These are phyloP conservation scores for Phrynocephalus versicolor DNA, from an alignment of 2,113 vertebrate species.

Conservation along the genomic window DNA sequence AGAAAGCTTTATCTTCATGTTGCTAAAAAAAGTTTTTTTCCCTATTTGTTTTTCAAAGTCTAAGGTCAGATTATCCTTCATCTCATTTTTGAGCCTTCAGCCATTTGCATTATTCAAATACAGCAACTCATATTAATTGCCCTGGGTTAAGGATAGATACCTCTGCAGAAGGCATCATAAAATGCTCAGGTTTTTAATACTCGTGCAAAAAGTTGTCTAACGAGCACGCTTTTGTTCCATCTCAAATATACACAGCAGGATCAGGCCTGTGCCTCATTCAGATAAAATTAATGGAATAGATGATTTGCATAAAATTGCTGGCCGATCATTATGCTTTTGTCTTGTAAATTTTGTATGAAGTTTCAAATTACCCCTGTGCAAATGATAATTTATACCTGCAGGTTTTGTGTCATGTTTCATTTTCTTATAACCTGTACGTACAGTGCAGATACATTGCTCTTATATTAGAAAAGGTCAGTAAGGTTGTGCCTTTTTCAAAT, in stretches of 20 bases:
- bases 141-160: conserved; percentile 9
- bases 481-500: conserved; percentile 30
- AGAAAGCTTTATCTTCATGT: conserved; percentile 11
- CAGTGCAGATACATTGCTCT: conserved; percentile 6
- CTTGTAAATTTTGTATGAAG: conserved; percentile 52
- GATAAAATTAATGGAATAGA: conserved; percentile 49
- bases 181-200: conserved; percentile 36
- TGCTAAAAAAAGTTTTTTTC: conserved; percentile 22
- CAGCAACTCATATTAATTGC: conserved; percentile 7
- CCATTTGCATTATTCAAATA: conserved; percentile 49
- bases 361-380: background rate
- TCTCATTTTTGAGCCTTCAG: conserved; percentile 20
- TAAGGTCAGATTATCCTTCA: conserved; percentile 20
- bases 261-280: background rate
- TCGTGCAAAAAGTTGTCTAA: conserved; percentile 29
- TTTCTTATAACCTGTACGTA: background rate
- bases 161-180: conserved; percentile 37
- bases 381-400: background rate
- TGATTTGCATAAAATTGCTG: conserved; percentile 24
- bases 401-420: background rate
- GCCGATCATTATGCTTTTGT: conserved; percentile 21
- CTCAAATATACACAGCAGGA: conserved; percentile 3
- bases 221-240: conserved; percentile 37
- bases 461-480: conserved; percentile 45
- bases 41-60: background rate